Evolutionary conservation across 1,140 invertebrate species (phyloP).

Genomic region (Drosophila kohkoa): DNA sequence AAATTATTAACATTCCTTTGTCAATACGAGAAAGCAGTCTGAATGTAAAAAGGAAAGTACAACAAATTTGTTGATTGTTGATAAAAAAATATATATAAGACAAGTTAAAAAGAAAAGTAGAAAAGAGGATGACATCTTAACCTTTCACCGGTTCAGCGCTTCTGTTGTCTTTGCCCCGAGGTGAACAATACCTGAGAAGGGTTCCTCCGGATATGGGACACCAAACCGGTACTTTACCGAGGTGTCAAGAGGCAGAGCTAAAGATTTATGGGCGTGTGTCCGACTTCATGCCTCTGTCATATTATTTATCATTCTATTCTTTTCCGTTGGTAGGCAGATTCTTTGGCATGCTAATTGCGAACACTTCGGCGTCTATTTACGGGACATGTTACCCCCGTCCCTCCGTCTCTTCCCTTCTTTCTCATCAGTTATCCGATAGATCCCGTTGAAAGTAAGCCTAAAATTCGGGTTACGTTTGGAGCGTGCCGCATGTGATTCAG

Average conservation of each 20-base stretch:
- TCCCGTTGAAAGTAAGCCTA: constrained; percentile 21
- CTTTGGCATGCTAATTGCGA: constrained; percentile 75
- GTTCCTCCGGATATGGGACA: constrained; percentile 69
- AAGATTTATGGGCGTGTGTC: constrained; percentile 74
- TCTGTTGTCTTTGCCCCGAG: constrained; percentile 21
- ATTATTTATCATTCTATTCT: constrained; percentile 57
- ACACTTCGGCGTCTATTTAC: constrained; percentile 47
- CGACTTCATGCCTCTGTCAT: constrained; percentile 30
- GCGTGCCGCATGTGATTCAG: constrained; percentile 68
- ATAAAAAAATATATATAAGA: constrained; percentile 32
- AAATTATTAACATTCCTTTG: no score
- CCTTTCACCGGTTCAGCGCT: constrained; percentile 63
- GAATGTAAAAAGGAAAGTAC: constrained; percentile 45
- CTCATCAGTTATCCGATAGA: constrained; percentile 1
- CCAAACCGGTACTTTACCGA: constrained; percentile 34
- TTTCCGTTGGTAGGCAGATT: constrained; percentile 13
- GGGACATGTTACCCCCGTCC: constrained; percentile 56
- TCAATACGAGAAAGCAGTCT: constrained; percentile 21
- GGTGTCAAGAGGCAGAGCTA: constrained; percentile 32
- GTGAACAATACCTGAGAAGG: constrained; percentile 45
- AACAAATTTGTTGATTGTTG: constrained; percentile 81
- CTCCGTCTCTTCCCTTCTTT: no score
- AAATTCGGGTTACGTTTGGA: constrained; percentile 63
- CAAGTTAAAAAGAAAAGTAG: constrained; percentile 14
- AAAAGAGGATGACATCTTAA: constrained; percentile 74